Conservation (phyloP, 2,113 vertebrate genomes). For the Sphaerodactylus townsendi region DNA sequence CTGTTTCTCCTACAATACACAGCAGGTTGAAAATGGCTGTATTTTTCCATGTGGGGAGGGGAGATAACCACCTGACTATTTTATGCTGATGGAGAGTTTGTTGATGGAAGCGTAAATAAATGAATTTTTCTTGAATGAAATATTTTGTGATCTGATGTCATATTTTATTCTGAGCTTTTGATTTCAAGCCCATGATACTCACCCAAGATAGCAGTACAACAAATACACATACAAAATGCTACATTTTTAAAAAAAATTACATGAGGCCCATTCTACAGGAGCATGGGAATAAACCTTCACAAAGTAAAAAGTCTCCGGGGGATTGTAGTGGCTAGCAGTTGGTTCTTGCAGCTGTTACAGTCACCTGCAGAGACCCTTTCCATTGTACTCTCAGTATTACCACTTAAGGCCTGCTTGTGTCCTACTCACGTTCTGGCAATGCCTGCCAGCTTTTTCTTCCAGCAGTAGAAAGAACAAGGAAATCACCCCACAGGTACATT, state of each 20-base stretch:
- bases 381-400: too few relatives aligned
- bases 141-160: conserved; percentile 4
- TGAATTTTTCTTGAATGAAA: conserved; percentile 19
- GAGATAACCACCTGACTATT: background rate
- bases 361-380: background rate
- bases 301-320: background rate
- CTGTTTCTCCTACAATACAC: conserved; percentile 1
- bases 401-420: background rate
- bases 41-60: conserved; percentile 11
- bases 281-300: too few relatives aligned
- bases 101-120: conserved; percentile 26
- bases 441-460: background rate
- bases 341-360: background rate
- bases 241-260: background rate
- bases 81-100: conserved; percentile 1
- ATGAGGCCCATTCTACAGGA: too few relatives aligned
- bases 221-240: conserved; percentile 5
- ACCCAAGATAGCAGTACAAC: conserved; percentile 24
- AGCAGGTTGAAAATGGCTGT: background rate
- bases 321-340: background rate
- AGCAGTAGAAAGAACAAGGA: background rate
- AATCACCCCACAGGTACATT: too few relatives aligned
- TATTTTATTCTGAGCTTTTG: conserved; percentile 16
- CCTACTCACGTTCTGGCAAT: background rate
- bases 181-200: conserved; percentile 36